Evolutionary conservation across 2,113 vertebrate genomes (phyloP).

Genomic region (Mesoclemmys tuberculata): DNA sequence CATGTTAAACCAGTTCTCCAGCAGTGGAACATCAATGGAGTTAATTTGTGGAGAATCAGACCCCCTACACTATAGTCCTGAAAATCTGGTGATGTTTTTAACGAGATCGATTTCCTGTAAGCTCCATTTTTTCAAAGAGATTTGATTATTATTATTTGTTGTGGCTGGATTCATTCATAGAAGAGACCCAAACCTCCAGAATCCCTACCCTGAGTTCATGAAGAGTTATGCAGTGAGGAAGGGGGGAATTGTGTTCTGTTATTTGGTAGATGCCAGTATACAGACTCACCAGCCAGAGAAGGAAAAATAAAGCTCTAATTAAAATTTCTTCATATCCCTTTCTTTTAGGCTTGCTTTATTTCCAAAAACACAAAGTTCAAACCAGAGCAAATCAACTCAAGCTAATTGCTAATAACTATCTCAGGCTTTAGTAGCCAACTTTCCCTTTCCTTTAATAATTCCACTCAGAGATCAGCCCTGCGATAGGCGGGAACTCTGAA

Average conservation of each 20-base stretch:
- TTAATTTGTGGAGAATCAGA: not conserved
- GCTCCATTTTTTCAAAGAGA: not conserved
- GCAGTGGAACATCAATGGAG: not conserved
- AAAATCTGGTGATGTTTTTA: not conserved
- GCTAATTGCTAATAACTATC: rapidly evolving
- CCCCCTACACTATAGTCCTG: not conserved
- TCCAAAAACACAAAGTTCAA: not conserved
- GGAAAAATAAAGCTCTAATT: not conserved
- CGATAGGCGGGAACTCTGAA: not conserved
- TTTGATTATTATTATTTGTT: not conserved
- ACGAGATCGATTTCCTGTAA: not conserved
- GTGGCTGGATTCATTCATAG: not conserved
- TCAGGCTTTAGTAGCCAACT: not conserved
- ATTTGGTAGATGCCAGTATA: not conserved
- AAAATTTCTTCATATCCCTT: not conserved
- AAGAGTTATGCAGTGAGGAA: not conserved
- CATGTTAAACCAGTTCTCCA: rapidly evolving
- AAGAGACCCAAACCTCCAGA: not conserved
- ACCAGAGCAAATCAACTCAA: not conserved
- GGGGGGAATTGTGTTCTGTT: not conserved
- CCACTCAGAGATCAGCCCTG: not conserved
- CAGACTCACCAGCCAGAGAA: not conserved
- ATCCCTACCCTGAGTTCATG: not conserved
- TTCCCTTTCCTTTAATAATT: not conserved
- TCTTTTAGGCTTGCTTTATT: not conserved